Percentiles rank a stretch among this genome's conserved stretches.
These are phyloP conservation scores for Yponomeuta plumbellus DNA, from an alignment of 2,888 invertebrate genomes.

Conservation along the genomic window DNA sequence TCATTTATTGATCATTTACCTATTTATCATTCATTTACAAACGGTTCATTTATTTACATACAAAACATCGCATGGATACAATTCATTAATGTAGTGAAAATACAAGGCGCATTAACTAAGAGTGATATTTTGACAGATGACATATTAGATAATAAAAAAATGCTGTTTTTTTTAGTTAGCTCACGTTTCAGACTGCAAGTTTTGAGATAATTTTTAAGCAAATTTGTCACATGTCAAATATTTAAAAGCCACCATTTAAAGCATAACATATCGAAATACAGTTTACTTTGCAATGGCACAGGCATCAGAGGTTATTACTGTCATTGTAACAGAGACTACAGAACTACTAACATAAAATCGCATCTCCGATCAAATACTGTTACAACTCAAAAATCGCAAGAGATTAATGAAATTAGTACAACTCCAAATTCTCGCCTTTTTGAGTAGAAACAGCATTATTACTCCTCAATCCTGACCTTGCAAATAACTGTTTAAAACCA, in stretches of 20 bases:
- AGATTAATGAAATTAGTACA: too few relatives aligned
- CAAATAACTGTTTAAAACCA: too few relatives aligned
- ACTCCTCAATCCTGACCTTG: too few relatives aligned
- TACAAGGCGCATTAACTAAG: constrained; percentile 24
- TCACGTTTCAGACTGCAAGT: too few relatives aligned
- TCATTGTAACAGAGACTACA: background rate
- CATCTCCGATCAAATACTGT: too few relatives aligned
- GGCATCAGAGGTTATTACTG: background rate
- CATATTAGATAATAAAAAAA: background rate
- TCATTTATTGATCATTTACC: constrained; percentile 52
- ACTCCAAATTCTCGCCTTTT: too few relatives aligned
- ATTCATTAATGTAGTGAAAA: constrained; percentile 27
- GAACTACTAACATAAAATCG: too few relatives aligned
- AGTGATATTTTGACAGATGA: background rate
- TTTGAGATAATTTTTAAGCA: too few relatives aligned
- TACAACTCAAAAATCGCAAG: too few relatives aligned
- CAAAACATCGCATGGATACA: constrained; percentile 29
- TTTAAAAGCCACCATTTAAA: background rate
- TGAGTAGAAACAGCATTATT: too few relatives aligned
- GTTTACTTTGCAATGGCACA: background rate
- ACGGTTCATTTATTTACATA: constrained; percentile 55
- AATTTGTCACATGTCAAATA: background rate
- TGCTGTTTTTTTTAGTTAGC: too few relatives aligned
- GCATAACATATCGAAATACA: background rate
- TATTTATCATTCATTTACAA: constrained; percentile 45